A percentile compares a stretch with the other conserved stretches of the same genome.
Conservation (phyloP, 2,888 invertebrate genomes). For the Scrobipalpa atriplicella region DNA sequence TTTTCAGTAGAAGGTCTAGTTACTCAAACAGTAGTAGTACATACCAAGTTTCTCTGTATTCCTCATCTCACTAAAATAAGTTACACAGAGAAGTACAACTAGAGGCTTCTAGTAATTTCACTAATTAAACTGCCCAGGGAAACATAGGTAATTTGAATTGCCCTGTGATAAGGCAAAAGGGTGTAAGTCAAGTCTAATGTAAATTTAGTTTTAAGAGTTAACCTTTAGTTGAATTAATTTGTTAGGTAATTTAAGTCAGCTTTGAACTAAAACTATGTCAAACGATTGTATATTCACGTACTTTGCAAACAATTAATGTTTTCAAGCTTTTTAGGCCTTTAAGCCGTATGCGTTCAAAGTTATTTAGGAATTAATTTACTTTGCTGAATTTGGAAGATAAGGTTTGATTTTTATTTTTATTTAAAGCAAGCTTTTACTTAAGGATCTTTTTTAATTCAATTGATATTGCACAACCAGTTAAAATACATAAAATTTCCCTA, state of each 20-base stretch:
- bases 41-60: background rate
- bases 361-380: no score
- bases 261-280: background rate
- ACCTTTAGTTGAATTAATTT: background rate
- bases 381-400: no score
- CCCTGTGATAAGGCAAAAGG: conserved; percentile 34
- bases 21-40: no score
- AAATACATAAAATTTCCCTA: background rate
- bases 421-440: background rate
- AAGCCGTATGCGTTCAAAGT: no score
- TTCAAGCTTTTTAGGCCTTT: no score
- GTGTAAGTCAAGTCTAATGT: background rate
- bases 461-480: background rate
- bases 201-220: background rate
- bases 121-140: conserved; percentile 53
- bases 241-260: background rate
- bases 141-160: conserved; percentile 50
- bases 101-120: conserved; percentile 52
- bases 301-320: no score
- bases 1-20: background rate
- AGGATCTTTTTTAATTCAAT: background rate
- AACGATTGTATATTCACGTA: no score
- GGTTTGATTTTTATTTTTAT: no score
- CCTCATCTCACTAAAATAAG: conserved; percentile 32
- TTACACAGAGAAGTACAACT: conserved; percentile 18